Base-by-base conservation (phyloP, 2,888 invertebrate species). In the Pseudoips prasinana region DNA sequence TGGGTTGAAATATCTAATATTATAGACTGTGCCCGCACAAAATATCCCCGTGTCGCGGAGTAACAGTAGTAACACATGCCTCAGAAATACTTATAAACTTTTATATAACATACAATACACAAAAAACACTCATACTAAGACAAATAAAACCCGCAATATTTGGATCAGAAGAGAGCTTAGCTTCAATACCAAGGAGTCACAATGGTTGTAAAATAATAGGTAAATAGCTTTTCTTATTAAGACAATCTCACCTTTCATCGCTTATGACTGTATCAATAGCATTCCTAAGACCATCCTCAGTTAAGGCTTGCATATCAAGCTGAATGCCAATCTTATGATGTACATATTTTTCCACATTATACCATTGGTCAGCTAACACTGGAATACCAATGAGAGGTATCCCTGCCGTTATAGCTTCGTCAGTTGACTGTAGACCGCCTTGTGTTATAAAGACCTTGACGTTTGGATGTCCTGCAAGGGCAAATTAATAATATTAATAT, bases 401-500 rank as follows among this genome's bases (percentile, higher is more conserved):
- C 19, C 74, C 75, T 7, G 79, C 77, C 5, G 61, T 54, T 7
- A 89, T 76, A 0, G 87, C 72, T 56, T 89, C 89, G 27, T 87
- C 85, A 1, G 83, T 73, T 0, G 89, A 89, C 42, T 88, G 88
- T 1, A 87, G 40, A 1, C 89, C 89, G 29, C 79, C 83, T 74
- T 89, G 90, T 0, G 83, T 86, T 23, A 90, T 70, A 24, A 90
- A 90, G 0, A 85, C 38, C 41, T 89, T 89, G 0, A 90, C 39
- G 27, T 90, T 90, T 4, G 45, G 45, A 7, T 45, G 45, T 8
- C 7, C 45, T 45, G 31, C 1, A 27, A 14, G n/a, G n/a, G n/a
- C n/a, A n/a, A n/a, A n/a, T n/a, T n/a, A n/a, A n/a, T n/a, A n/a
- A n/a, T n/a, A n/a, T n/a, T n/a, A n/a, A n/a, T n/a, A n/a, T n/a